phyloP scores from a whole-genome alignment of 2,888 invertebrate genomes.

The Tridacna gigas region DNA sequence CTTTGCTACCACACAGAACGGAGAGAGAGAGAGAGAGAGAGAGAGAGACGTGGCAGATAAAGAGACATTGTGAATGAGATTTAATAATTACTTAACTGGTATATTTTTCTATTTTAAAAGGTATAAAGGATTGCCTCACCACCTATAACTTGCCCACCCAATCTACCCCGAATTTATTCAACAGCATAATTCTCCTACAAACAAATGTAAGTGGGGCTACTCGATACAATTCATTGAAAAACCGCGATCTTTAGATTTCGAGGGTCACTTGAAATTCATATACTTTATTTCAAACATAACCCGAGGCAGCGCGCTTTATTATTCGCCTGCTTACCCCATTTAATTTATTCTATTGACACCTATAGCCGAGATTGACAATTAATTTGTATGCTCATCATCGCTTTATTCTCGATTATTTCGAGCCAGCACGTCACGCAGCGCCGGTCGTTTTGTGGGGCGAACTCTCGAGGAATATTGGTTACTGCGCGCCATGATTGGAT shows the following conservation, averaged over 20 bases:
- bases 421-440: constrained; percentile 15
- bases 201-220: constrained; percentile 42
- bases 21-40: no score
- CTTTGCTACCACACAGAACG: no score
- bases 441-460: constrained; percentile 26
- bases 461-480: neutral
- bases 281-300: constrained; percentile 54
- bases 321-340: constrained; percentile 61
- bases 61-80: no score
- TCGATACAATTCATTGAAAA: constrained; percentile 20
- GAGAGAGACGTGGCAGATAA: no score
- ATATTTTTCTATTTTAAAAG: neutral
- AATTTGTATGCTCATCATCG: constrained; percentile 70
- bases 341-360: constrained; percentile 67
- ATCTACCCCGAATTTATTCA: constrained; percentile 35
- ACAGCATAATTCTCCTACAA: constrained; percentile 47
- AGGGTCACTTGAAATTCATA: constrained; percentile 68
- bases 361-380: constrained; percentile 67
- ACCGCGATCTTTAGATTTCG: constrained; percentile 27
- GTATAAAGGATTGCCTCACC: neutral
- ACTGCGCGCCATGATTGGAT: constrained; percentile 3
- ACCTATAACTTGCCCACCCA: constrained; percentile 18
- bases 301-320: constrained; percentile 53
- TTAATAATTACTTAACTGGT: no score
- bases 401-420: constrained; percentile 48